A percentile compares a stretch with the other conserved stretches of the same genome.
These are phyloP conservation scores for Falco columbarius DNA, from an alignment of 2,797 vertebrate genomes.

Conservation along the genomic window DNA sequence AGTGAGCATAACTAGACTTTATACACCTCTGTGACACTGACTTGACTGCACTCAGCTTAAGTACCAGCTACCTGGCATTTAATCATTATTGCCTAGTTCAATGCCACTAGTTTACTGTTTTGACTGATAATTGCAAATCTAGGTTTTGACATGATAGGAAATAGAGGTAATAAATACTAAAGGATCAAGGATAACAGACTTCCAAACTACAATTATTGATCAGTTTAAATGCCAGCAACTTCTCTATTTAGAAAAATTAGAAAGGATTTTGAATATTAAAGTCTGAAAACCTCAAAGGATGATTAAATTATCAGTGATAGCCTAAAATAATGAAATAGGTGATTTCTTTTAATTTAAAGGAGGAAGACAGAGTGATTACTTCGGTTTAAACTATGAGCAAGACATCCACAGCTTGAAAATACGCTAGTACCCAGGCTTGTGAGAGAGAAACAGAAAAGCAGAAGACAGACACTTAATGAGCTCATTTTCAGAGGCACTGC, in stretches of 20 bases:
- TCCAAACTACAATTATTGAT: background rate
- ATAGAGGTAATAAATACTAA: background rate
- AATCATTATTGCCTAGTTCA: background rate
- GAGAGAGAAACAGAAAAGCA: background rate
- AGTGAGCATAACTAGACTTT: background rate
- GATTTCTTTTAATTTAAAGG: background rate
- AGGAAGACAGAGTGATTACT: background rate
- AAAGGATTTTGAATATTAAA: background rate
- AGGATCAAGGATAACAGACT: background rate
- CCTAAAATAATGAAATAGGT: background rate
- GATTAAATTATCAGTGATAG: background rate
- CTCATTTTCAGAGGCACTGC: background rate
- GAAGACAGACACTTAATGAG: background rate
- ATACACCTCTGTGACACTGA: background rate
- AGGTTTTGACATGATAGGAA: background rate
- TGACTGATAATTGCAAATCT: background rate
- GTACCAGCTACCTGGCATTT: background rate
- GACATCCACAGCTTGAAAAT: background rate
- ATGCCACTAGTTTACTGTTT: background rate
- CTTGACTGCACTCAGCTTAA: background rate
- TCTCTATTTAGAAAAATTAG: background rate
- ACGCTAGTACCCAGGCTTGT: background rate
- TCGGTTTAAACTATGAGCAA: background rate
- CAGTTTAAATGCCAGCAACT: background rate
- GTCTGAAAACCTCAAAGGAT: background rate